Conservation (phyloP, 2,888 invertebrate species). For the Amaurobius ferox region DNA sequence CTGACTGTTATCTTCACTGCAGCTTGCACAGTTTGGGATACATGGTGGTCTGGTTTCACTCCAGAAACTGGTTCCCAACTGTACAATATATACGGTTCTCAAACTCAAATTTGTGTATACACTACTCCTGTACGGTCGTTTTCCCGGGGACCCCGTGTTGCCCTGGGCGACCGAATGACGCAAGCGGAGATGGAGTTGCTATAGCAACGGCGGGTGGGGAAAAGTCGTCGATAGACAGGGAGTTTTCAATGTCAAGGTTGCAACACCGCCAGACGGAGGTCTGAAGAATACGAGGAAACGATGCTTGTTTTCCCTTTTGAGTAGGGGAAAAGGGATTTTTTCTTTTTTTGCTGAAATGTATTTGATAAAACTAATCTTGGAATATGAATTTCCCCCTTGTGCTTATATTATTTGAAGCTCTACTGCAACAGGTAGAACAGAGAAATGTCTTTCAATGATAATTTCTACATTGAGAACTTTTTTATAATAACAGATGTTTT, state of each 20-base stretch:
- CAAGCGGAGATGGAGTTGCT: slow-evolving; percentile 69
- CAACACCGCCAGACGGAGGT: slow-evolving; percentile 34
- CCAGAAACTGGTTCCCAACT: slow-evolving; percentile 8
- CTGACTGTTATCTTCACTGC: not conserved
- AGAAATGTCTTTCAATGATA: no score
- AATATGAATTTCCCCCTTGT: no score
- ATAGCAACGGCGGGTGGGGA: slow-evolving; percentile 48
- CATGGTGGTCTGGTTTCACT: not conserved
- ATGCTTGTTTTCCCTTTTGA: not conserved
- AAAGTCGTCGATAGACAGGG: slow-evolving; percentile 33
- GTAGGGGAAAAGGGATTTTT: slow-evolving; percentile 34
- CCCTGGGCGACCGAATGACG: slow-evolving; percentile 64
- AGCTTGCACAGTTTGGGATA: not conserved
- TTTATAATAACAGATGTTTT: no score
- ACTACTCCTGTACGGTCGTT: slow-evolving; percentile 46
- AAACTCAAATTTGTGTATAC: slow-evolving; percentile 16
- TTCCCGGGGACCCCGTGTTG: slow-evolving; percentile 67
- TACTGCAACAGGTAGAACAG: no score
- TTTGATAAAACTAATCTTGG: no score
- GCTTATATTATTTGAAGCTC: no score
- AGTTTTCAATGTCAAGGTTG: slow-evolving; percentile 64
- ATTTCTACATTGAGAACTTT: no score
- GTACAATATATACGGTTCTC: not conserved
- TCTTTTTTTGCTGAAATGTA: no score
- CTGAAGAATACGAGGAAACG: not conserved